Percentiles rank a stretch among this genome's conserved stretches.
Conservation (phyloP, 2,888 invertebrate genomes). For the Hyppa rectilinea region DNA sequence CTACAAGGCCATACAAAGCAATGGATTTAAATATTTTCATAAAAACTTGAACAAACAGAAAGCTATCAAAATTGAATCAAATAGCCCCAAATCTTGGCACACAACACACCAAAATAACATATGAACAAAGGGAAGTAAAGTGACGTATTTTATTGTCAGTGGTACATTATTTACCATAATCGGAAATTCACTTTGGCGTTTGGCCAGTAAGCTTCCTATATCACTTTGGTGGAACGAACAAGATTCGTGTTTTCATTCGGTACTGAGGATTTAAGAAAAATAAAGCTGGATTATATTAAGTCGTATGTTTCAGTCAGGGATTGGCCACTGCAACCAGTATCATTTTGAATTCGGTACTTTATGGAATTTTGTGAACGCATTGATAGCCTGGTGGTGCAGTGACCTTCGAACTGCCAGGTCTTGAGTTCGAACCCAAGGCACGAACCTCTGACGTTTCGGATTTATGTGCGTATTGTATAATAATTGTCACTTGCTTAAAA, state of each 20-base stretch:
- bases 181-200: conserved; percentile 83
- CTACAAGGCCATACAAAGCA: neutral
- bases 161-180: conserved; percentile 79
- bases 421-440: no score
- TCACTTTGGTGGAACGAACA: conserved; percentile 61
- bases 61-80: conserved; percentile 62
- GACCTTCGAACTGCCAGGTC: no score
- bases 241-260: conserved; percentile 57
- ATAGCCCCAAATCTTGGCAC: conserved; percentile 62
- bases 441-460: no score
- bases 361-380: no score
- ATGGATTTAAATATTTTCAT: conserved; percentile 26
- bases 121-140: conserved; percentile 57
- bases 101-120: conserved; percentile 63
- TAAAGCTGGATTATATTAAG: conserved; percentile 27
- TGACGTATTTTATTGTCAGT: conserved; percentile 66
- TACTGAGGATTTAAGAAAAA: conserved; percentile 32
- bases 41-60: conserved; percentile 41
- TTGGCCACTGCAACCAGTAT: neutral
- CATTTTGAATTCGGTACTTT: neutral
- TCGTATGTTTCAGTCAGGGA: neutral
- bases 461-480: no score
- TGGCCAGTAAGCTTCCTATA: conserved; percentile 77
- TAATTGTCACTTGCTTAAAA: no score
- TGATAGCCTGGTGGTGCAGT: no score